Conservation (phyloP, 37 sponge, comb jelly and placozoan genomes). For the Trichoplax adhaerens region DNA sequence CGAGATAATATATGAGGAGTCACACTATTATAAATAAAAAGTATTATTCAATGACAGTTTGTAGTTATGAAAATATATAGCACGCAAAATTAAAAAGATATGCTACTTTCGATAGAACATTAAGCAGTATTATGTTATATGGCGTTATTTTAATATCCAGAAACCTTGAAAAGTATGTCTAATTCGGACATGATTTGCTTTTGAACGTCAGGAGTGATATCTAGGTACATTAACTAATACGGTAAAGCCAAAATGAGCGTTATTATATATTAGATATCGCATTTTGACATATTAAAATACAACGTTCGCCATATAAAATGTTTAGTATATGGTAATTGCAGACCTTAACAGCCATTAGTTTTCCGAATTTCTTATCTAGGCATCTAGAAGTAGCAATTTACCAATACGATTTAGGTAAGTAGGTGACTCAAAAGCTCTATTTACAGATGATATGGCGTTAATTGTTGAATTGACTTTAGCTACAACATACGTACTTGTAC, state of each 20-base stretch:
- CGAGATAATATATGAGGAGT: slow-evolving; percentile 65
- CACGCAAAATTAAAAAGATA: too few species aligned
- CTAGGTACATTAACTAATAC: slow-evolving; percentile 42
- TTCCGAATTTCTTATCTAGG: too few species aligned
- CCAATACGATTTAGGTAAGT: too few species aligned
- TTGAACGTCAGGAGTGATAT: slow-evolving; percentile 66
- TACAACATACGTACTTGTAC: slow-evolving; percentile 21
- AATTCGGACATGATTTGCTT: slow-evolving; percentile 66
- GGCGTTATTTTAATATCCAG: not conserved
- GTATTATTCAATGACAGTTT: not conserved
- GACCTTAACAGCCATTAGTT: too few species aligned
- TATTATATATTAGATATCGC: too few species aligned
- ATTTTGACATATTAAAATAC: too few species aligned
- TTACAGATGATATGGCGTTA: slow-evolving; percentile 45
- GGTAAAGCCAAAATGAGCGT: not conserved
- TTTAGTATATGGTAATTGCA: too few species aligned
- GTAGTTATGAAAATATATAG: not conserved
- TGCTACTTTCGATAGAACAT: too few species aligned
- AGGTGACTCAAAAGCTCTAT: slow-evolving; percentile 51
- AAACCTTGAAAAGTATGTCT: slow-evolving; percentile 60
- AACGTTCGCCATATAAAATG: too few species aligned
- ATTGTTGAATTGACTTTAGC: slow-evolving; percentile 6
- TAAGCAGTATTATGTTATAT: too few species aligned
- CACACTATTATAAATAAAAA: slow-evolving; percentile 28
- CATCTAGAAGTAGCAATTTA: too few species aligned